A percentile compares a stretch with the other conserved stretches of the same genome.
These are phyloP conservation scores for Parelbella ahira DNA, from an alignment of 2,888 invertebrate genomes.

Conservation along the genomic window DNA sequence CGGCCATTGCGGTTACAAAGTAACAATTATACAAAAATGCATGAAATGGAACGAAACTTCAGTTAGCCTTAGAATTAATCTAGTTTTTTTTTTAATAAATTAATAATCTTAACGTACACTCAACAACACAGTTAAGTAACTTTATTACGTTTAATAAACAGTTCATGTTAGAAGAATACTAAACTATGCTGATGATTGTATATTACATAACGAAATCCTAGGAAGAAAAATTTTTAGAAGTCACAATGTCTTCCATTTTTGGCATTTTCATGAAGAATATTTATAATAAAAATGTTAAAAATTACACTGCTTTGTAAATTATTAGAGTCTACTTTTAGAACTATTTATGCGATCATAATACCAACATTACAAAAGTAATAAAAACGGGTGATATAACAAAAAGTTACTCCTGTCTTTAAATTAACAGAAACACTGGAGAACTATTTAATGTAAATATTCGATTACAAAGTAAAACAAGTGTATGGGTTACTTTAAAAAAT, in stretches of 20 bases:
- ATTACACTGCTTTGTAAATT: slow-evolving; percentile 7
- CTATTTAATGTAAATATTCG: too few relatives aligned
- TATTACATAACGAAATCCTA: slow-evolving; percentile 67
- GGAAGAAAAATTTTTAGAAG: slow-evolving; percentile 46
- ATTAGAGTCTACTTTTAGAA: slow-evolving; percentile 12
- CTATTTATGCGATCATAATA: too few relatives aligned
- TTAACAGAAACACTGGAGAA: background rate
- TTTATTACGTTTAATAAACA: slow-evolving; percentile 11
- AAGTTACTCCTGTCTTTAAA: background rate
- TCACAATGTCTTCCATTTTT: slow-evolving; percentile 37
- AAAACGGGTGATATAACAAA: background rate
- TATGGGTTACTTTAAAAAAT: background rate
- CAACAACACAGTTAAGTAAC: slow-evolving; percentile 30
- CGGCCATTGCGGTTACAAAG: slow-evolving; percentile 61
- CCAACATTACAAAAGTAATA: too few relatives aligned
- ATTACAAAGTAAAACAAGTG: too few relatives aligned
- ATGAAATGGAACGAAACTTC: slow-evolving; percentile 72
- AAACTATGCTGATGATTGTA: slow-evolving; percentile 46
- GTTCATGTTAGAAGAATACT: slow-evolving; percentile 15
- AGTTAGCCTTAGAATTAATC: slow-evolving; percentile 44
- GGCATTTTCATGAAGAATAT: slow-evolving; percentile 32
- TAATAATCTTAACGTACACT: slow-evolving; percentile 34
- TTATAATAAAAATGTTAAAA: slow-evolving; percentile 13
- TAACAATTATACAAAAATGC: slow-evolving; percentile 77
- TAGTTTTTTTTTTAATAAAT: slow-evolving; percentile 61